These are phyloP conservation scores for Ramphastos sulfuratus DNA, from an alignment of 2,113 vertebrate species.

Conservation along the genomic window DNA sequence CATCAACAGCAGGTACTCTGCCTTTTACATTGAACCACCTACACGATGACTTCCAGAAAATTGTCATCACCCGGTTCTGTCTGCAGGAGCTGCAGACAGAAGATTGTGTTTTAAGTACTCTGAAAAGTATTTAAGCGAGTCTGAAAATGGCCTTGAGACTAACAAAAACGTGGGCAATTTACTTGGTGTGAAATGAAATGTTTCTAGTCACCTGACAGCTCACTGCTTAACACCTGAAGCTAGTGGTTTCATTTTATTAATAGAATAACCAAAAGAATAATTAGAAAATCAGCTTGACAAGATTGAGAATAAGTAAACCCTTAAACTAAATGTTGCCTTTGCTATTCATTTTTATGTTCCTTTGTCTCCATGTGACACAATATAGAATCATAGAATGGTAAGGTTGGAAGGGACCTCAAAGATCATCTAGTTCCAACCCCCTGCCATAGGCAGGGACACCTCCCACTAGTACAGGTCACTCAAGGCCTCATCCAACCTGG, in stretches of 20 bases:
- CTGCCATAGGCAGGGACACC: no score
- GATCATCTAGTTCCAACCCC: no score
- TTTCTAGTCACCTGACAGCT: background rate
- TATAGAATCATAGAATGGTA: no score
- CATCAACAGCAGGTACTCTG: constrained; percentile 62
- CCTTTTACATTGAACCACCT: constrained; percentile 66
- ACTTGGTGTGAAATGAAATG: background rate
- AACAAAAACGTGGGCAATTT: background rate
- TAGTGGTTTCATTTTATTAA: background rate
- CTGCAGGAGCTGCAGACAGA: background rate
- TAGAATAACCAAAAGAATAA: background rate
- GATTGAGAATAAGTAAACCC: background rate
- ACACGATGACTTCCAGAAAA: constrained; percentile 63
- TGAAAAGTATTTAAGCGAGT: background rate
- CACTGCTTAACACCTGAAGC: background rate
- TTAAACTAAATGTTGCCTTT: background rate
- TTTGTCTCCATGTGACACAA: background rate
- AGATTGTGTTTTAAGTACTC: background rate
- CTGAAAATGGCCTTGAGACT: background rate
- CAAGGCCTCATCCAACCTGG: no score
- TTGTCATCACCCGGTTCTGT: constrained; percentile 39
- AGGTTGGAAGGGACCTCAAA: no score
- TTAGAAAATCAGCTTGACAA: background rate
- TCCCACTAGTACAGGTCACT: no score
- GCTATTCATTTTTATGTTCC: background rate